Conservation (phyloP, 2,888 invertebrate genomes). For the Crocallis elinguaria region DNA sequence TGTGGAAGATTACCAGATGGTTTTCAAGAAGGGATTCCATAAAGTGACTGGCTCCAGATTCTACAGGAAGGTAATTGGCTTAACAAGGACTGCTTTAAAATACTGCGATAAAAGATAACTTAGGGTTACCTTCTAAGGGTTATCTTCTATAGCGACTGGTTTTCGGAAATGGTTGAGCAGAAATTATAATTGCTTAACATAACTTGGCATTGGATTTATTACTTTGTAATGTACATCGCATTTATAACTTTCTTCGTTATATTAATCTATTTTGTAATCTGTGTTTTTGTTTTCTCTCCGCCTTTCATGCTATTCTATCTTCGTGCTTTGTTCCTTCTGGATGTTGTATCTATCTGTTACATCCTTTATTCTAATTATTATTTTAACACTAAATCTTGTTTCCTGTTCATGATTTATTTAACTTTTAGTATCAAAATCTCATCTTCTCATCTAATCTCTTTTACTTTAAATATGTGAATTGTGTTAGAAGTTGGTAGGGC, state of each 20-base stretch:
- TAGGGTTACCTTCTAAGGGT: too few relatives aligned
- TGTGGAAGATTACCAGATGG: slow-evolving; percentile 93
- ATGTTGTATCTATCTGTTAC: slow-evolving; percentile 7
- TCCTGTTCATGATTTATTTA: background rate
- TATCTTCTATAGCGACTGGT: too few relatives aligned
- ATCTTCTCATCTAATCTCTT: too few relatives aligned
- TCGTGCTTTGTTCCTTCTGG: slow-evolving; percentile 20
- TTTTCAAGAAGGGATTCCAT: slow-evolving; percentile 94
- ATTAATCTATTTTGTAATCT: background rate
- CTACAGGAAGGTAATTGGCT: slow-evolving; percentile 90
- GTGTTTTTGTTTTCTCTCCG: slow-evolving; percentile 49
- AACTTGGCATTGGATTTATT: too few relatives aligned
- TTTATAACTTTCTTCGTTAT: background rate
- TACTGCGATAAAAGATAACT: too few relatives aligned
- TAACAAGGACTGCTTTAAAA: slow-evolving; percentile 4
- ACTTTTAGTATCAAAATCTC: too few relatives aligned
- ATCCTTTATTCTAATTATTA: background rate
- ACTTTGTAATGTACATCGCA: too few relatives aligned
- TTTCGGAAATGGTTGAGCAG: too few relatives aligned
- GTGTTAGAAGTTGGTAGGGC: too few relatives aligned
- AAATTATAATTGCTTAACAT: too few relatives aligned
- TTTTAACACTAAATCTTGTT: slow-evolving; percentile 7
- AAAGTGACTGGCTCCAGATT: slow-evolving; percentile 93
- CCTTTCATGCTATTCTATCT: slow-evolving; percentile 43
- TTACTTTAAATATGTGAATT: too few relatives aligned